phyloP scores from a whole-genome alignment of 2,797 vertebrate species.

The Lycodopsis pacificus region DNA sequence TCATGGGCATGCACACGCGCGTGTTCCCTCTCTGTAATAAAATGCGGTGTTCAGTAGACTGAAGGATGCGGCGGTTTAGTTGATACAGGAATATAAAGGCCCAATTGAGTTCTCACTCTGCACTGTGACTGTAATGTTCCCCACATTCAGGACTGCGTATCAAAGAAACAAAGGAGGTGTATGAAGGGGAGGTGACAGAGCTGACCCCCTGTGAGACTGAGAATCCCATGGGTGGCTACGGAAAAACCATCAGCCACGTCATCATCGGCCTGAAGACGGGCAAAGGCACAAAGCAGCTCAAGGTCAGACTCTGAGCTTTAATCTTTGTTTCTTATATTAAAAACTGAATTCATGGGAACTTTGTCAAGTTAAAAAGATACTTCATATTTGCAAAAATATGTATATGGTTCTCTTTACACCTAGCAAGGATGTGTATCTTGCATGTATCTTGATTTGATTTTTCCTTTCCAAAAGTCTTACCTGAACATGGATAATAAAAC shows the following conservation, averaged over 20 bases:
- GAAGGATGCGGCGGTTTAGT: conserved; percentile 30
- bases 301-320: conserved; percentile 81
- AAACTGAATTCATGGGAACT: not conserved
- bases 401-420: not conserved
- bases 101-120: conserved; percentile 44
- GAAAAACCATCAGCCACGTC: conserved; percentile 98
- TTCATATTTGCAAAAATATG: not conserved
- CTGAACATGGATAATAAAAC: not conserved
- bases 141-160: conserved; percentile 91
- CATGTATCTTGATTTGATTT: not conserved
- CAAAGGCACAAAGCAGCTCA: conserved; percentile 98
- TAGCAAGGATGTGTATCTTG: not conserved
- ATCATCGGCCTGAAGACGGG: conserved; percentile 98
- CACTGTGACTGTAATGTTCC: conserved; percentile 25
- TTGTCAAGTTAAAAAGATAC: not conserved
- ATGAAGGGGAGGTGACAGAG: conserved; percentile 99
- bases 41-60: conserved; percentile 27
- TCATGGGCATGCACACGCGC: conserved; percentile 36
- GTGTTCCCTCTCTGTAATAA: conserved; percentile 47
- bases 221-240: conserved; percentile 98
- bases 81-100: conserved; percentile 50
- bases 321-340: not conserved
- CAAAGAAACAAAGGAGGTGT: conserved; percentile 99
- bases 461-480: not conserved
- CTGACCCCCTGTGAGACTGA: conserved; percentile 98